A percentile compares a stretch with the other conserved stretches of the same genome.
These are phyloP conservation scores for Pteronotus mesoamericanus DNA, from an alignment of 2,797 vertebrate species.

Conservation along the genomic window DNA sequence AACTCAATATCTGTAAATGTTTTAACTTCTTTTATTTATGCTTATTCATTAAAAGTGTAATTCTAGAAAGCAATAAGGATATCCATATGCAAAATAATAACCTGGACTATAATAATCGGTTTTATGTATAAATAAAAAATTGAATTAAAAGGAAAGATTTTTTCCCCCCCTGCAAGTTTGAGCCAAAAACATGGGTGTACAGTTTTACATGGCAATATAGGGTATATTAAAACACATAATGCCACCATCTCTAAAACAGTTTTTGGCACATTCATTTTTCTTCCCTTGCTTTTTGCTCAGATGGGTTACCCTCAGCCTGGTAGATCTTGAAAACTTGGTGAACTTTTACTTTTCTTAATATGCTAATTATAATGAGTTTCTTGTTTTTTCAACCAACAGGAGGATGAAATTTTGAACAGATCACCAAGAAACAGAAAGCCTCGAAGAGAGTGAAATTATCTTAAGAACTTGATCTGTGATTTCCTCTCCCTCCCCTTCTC, in stretches of 20 bases:
- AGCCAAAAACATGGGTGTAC: too few species aligned
- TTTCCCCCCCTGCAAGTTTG: too few species aligned
- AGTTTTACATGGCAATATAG: too few species aligned
- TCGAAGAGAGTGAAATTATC: slow-evolving; percentile 91
- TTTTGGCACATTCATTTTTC: not conserved
- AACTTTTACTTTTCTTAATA: not conserved
- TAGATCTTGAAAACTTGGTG: not conserved
- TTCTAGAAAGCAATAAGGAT: too few species aligned
- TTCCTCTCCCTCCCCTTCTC: slow-evolving; percentile 61
- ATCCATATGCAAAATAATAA: too few species aligned
- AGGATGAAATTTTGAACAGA: slow-evolving; percentile 93
- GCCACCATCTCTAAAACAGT: not conserved
- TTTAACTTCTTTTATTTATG: too few species aligned
- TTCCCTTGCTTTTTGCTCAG: not conserved
- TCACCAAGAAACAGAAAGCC: slow-evolving; percentile 95
- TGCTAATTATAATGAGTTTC: slow-evolving; percentile 33
- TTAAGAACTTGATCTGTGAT: slow-evolving; percentile 83
- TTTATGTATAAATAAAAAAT: too few species aligned
- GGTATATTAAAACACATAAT: not conserved
- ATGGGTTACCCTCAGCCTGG: not conserved
- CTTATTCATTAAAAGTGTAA: too few species aligned
- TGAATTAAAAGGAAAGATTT: too few species aligned
- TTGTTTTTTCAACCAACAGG: slow-evolving; percentile 79
- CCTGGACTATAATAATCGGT: too few species aligned
- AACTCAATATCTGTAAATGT: too few species aligned